Base-by-base conservation (phyloP, 1,140 invertebrate species). In the Papilio polytes region DNA sequence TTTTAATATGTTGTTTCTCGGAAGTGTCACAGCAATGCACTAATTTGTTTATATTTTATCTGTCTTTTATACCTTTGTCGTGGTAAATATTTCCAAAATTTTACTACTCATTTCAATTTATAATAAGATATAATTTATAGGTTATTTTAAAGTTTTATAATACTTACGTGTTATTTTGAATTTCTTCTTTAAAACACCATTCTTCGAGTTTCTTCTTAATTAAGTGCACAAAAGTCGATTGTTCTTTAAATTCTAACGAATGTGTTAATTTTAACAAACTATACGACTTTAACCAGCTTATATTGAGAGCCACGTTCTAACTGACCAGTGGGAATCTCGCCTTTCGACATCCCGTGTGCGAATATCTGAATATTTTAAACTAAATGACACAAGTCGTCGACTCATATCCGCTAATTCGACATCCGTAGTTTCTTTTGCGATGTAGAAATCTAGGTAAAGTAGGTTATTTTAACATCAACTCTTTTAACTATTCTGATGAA, bases 1-100 rank as follows among this genome's bases (percentile, higher is more conserved):
- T 85, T 86, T 86, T 74, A 83, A 81, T 85, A 80, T 86, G 82
- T 36, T 48, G 66, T 83, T 86, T 73, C 83, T 76, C 46, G 48
- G 20, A 63, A 20, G 78, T 66, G 63, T 70, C 46, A 76, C 53
- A 74, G 26, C 31, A 48, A 36, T 72, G 51, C 72, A 70, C 66
- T 82, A 78, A 84, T 84, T 84, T 74, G 78, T 80, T 56, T 51
- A 46, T n/a, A 26, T 41, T 72, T 41, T 12, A 26, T 22, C 53
- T 56, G 15, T 59, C 56, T 22, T 59, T 20, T 59, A 22, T 22
- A 59, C 56, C 20, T 59, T 10, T 66, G 59, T 26, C 12, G 9
- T 2, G n/a, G n/a, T 59, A 36, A 36, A 41, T 59, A 1, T 59
- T 59, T 59, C 9, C 8, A 20, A n/a, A 56, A 20, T 48, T 13